A percentile compares a stretch with the other conserved stretches of the same genome.
Evolutionary conservation across 2,113 vertebrate genomes (phyloP).

Genomic region (Megaleporinus macrocephalus): DNA sequence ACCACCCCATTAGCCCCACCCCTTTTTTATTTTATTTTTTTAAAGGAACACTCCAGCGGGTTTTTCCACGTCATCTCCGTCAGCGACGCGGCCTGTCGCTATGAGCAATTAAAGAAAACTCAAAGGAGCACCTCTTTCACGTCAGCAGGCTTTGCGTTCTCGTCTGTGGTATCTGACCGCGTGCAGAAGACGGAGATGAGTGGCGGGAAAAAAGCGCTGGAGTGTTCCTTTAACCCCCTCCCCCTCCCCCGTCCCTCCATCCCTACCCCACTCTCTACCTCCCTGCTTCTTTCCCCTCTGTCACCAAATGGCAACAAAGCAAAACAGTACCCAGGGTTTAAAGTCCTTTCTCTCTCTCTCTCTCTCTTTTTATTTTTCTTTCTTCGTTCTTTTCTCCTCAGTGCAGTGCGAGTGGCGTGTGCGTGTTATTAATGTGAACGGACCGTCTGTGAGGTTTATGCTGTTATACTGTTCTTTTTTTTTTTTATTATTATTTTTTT

Average conservation of each 20-base stretch:
- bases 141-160: too few relatives aligned
- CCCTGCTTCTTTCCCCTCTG: slow-evolving; percentile 62
- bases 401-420: slow-evolving; percentile 19
- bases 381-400: slow-evolving; percentile 18
- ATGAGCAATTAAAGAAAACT: background rate
- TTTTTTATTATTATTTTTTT: background rate
- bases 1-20: slow-evolving; percentile 41
- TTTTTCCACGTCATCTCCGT: too few relatives aligned
- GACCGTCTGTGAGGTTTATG: slow-evolving; percentile 53
- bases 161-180: background rate
- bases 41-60: background rate
- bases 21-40: too few relatives aligned
- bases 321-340: slow-evolving; percentile 76
- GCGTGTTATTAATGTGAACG: slow-evolving; percentile 40
- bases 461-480: slow-evolving; percentile 54
- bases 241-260: background rate
- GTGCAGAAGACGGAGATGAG: background rate
- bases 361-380: slow-evolving; percentile 29
- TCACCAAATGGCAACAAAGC: slow-evolving; percentile 71
- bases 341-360: slow-evolving; percentile 32
- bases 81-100: rapidly evolving
- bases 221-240: slow-evolving; percentile 5
- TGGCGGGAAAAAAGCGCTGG: background rate
- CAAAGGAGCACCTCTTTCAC: too few relatives aligned
- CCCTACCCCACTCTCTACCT: slow-evolving; percentile 65